Conservation (phyloP, 2,797 vertebrate genomes). For the Tragelaphus eurycerus region DNA sequence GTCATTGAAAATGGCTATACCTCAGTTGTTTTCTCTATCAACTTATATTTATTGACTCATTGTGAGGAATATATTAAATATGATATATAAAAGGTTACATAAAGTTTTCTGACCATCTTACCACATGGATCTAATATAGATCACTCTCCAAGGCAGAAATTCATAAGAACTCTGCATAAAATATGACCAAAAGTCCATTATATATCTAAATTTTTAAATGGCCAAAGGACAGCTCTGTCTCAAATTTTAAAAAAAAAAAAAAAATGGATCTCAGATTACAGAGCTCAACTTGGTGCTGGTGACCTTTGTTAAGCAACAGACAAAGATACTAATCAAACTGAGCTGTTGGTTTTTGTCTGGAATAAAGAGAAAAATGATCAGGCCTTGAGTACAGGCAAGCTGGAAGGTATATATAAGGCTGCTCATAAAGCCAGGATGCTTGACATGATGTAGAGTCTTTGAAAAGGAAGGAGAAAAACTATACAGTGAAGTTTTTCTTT, state of each 20-base stretch:
- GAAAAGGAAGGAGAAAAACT: neutral
- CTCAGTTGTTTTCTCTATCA: neutral
- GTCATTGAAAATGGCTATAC: neutral
- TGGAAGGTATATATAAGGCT: neutral
- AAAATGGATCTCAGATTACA: neutral
- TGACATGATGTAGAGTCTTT: neutral
- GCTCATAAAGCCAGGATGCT: neutral
- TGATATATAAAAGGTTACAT: neutral
- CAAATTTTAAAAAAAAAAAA: neutral
- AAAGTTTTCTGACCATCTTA: neutral
- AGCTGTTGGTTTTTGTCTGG: neutral
- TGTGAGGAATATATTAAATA: neutral
- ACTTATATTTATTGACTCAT: neutral
- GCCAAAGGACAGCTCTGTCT: neutral
- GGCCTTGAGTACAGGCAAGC: neutral
- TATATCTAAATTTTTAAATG: neutral
- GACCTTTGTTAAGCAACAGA: neutral
- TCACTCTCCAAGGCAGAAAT: neutral
- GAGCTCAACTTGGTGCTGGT: neutral
- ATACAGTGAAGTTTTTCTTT: neutral
- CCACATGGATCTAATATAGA: neutral
- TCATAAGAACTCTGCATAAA: neutral
- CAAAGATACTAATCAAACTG: neutral
- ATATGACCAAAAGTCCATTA: neutral
- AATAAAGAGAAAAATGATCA: neutral